Percentiles rank a stretch among this genome's conserved stretches.
Conservation (phyloP, 1,140 invertebrate genomes). For the Calliopsis andreniformis region DNA sequence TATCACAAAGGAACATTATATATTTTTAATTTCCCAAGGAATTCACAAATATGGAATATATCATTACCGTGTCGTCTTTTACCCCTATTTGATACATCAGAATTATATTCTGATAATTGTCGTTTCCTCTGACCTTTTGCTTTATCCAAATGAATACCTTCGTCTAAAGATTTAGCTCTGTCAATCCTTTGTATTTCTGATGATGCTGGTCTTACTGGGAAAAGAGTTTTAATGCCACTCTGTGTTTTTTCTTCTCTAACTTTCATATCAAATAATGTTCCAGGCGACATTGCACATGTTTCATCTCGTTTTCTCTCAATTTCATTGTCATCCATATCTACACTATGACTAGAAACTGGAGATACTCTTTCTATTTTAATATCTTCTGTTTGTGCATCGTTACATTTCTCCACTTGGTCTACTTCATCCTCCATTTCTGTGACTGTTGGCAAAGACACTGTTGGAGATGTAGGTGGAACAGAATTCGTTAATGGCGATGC, state of each 20-base stretch:
- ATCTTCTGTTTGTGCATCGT: conserved; percentile 60
- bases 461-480: conserved; percentile 46
- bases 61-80: conserved; percentile 72
- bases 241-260: conserved; percentile 75
- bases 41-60: conserved; percentile 12
- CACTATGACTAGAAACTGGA: conserved; percentile 61
- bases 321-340: conserved; percentile 65
- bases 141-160: conserved; percentile 60
- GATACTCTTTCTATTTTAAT: conserved; percentile 64
- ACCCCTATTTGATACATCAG: conserved; percentile 62
- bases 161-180: conserved; percentile 70
- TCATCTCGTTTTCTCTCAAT: conserved; percentile 63
- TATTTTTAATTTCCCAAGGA: conserved; percentile 25
- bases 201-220: conserved; percentile 77
- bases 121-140: conserved; percentile 68
- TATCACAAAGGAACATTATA: conserved; percentile 50
- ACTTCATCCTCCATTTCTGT: conserved; percentile 56
- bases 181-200: conserved; percentile 62
- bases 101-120: conserved; percentile 69
- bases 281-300: conserved; percentile 75
- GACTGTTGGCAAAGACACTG: conserved; percentile 7
- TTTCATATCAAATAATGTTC: conserved; percentile 76
- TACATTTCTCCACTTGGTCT: conserved; percentile 51
- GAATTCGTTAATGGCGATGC: conserved; percentile 32
- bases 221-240: conserved; percentile 81